Conservation (phyloP, 1,140 invertebrate genomes). For the Magallana angulata region DNA sequence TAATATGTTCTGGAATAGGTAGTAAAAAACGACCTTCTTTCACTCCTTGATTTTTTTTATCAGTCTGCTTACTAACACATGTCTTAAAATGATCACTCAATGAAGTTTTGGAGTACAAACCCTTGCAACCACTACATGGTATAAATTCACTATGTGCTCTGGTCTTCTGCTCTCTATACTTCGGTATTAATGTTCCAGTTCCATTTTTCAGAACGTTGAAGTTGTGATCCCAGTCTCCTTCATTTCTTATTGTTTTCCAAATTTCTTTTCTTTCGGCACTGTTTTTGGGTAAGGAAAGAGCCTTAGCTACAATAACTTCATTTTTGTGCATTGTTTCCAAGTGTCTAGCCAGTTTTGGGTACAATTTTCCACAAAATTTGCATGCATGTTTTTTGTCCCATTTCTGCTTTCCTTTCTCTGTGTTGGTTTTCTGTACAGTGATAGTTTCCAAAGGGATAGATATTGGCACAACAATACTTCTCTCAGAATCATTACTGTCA, state of each 20-base stretch:
- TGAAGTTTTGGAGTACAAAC: neutral
- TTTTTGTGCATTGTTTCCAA: neutral
- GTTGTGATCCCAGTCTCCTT: conserved; percentile 41
- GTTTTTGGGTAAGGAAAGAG: neutral
- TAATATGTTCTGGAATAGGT: too few species aligned
- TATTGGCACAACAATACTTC: too few species aligned
- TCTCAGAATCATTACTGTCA: too few species aligned
- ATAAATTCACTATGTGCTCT: neutral
- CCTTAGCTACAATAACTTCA: conserved; percentile 9
- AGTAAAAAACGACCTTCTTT: neutral
- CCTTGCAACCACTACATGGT: conserved; percentile 16
- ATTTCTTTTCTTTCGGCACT: neutral
- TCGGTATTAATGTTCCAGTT: conserved; percentile 21
- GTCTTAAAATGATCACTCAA: conserved; percentile 7
- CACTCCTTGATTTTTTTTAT: neutral
- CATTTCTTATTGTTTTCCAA: conserved; percentile 13
- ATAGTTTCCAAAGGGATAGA: too few species aligned
- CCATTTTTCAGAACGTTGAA: conserved; percentile 26
- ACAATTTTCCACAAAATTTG: conserved; percentile 40
- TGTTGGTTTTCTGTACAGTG: too few species aligned
- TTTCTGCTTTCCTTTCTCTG: too few species aligned
- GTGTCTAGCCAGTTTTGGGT: conserved; percentile 16
- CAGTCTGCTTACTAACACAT: neutral
- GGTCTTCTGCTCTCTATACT: neutral
- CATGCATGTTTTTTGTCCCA: neutral